Base-by-base conservation (phyloP, 2,797 vertebrate genomes). In the Coreius guichenoti region DNA sequence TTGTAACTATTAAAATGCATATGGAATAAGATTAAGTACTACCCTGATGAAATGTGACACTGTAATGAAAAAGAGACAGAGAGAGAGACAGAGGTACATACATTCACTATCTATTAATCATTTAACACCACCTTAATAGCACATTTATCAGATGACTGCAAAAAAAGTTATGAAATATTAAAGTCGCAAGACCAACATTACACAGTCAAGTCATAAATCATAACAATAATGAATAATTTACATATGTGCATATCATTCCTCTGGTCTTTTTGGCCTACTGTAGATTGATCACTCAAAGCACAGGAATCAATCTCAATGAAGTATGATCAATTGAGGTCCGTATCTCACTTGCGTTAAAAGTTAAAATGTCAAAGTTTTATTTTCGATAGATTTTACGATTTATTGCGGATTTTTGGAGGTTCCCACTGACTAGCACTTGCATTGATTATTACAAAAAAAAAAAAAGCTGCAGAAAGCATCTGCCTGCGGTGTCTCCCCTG, bases 21-120 rank as follows among this genome's bases (percentile, higher is more conserved):
- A 96, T 91, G 94, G 92, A 77, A 93, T 92, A 95, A 97, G 96
- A 98, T 98, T 96, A 97, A 98, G 96, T 95, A 92, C 86, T 84
- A 90, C 86, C 86, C 87, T 95, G 95, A 94, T 96, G 95, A 96
- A 97, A 96, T 95, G 96, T 96, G 96, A 95, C 96, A 80, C 36
- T 91, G 89, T 98, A 96, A 98, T 97, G 96, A 97, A 97, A 86
- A 86, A 84, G 69, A 84, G 76, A 88, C 49, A 56, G 70, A 82
- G 54, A 95, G 95, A 95, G 94, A 93, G 93, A 93, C 91, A 4
- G 21, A 2, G 93, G 91, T 92, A 92, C 92, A 93, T 88, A 93
- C 90, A 93, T 93, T 96, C 96, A 94, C 93, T 94, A 95, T 94
- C 94, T 94, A 97, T 99, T 96, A 98, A 98, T 99, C 96, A 97